Evolutionary conservation across 2,113 vertebrate genomes (phyloP), one percentile per base, ranked within the genome.

Genomic region (Egretta garzetta): DNA sequence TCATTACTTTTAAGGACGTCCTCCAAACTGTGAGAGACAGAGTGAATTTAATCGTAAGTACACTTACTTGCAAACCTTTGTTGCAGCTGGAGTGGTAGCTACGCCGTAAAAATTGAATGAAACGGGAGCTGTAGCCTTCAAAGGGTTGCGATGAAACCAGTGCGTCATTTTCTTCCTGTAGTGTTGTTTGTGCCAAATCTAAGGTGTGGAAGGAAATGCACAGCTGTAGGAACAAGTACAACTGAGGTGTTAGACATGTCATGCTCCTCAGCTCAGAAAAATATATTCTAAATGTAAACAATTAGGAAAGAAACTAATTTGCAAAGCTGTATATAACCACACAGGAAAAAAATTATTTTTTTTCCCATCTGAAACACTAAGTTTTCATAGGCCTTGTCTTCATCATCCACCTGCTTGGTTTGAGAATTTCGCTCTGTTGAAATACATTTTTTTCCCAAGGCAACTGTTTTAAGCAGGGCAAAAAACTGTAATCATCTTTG

Each of bases 101-200:
- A 99, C 98, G 14, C 99, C 99, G 86, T 99, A 99, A 81, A 98
- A 99, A 90, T 99, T 99, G 95, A 99, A 99, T 27, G 99, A 98
- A 41, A 99, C 98, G 0, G 99, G 99, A 70, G 99, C 99, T 30
- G 99, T 99, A 37, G 99, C 99, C 98, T 99, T 99, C 74, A 99
- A 91, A 28, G 99, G 99, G 97, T 99, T 99, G 96, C 99, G 98
- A 95, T 99, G 99, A 98, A 99, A 99, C 99, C 99, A 99, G 79
- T 99, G 99, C 14, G 99, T 99, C 99, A 99, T 99, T 45, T 96
- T 99, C 96, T 86, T 73, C 43, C 79, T 77, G 45, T 22, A 73
- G 14, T 5, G 80, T 9, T 80, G 62, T 32, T 47, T 68, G 52
- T 1, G 3, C 26, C 76, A 86, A 91, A 52, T 7, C 95, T 97